These are phyloP conservation scores for Dicyrtomina minuta DNA, from an alignment of 2,888 invertebrate genomes.

Conservation along the genomic window DNA sequence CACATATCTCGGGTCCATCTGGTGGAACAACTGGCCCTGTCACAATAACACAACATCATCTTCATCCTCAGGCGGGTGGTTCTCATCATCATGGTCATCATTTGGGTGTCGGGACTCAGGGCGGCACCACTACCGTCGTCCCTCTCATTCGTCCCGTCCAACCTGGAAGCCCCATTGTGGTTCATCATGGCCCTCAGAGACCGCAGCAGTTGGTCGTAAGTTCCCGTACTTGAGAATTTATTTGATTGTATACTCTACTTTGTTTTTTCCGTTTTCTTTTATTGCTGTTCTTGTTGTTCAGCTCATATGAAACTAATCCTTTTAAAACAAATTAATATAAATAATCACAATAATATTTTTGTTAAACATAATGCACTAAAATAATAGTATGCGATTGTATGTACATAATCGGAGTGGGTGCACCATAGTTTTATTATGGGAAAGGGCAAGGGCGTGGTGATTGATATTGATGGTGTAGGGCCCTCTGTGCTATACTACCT, in stretches of 20 bases:
- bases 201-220: constrained; percentile 48
- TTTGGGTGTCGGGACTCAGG: constrained; percentile 2
- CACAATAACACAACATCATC: constrained; percentile 36
- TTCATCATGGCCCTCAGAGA: constrained; percentile 40
- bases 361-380: too few species aligned
- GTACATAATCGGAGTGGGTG: too few species aligned
- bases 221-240: constrained; percentile 16
- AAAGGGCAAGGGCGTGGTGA: neutral
- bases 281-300: neutral
- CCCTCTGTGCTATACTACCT: neutral
- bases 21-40: constrained; percentile 36
- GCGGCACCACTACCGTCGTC: constrained; percentile 28
- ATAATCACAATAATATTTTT: too few species aligned
- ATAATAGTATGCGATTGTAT: too few species aligned
- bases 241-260: too few species aligned
- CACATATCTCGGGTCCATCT: constrained; percentile 44
- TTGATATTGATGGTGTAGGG: constrained; percentile 22
- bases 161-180: constrained; percentile 50
- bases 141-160: constrained; percentile 51
- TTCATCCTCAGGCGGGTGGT: constrained; percentile 34
- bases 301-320: too few species aligned
- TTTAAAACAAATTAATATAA: too few species aligned
- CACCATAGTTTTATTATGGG: neutral
- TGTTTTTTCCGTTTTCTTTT: constrained; percentile 1
- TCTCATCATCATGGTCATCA: constrained; percentile 6